Evolutionary conservation across 1,140 invertebrate species (phyloP), one percentile per base, ranked within the genome.

Genomic region (Monochamus saltuarius): DNA sequence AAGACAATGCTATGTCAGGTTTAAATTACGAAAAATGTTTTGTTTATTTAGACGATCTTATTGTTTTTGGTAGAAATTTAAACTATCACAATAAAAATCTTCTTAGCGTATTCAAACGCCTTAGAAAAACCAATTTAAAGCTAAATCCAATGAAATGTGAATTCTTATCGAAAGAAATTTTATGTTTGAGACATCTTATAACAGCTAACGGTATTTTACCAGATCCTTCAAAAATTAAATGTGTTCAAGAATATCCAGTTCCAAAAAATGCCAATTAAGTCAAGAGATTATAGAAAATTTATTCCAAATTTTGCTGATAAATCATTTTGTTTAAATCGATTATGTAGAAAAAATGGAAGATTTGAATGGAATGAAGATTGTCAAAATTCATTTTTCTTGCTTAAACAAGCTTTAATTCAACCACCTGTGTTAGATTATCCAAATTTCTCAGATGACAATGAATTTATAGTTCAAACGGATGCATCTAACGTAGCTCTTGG

Each of bases 141-240:
- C 46, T 63, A 1, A 53, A 62, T 50, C 42, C 37, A 35, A 47
- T 46, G 16, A 56, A 64, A 43, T 45, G 43, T 7, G 65, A 76
- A 59, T 76, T 40, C 7, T 40, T 40, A 16, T 3, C 2, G 14
- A 40, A 40, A 40, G 39, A 40, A 40, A 40, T 16, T 40, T 4
- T 16, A 40, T 40, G 7, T 40, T 8, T 40, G 2, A 7, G 39
- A 13, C 39, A 40, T 40, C 11, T 40, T 13, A 40, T 40, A 40
- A 40, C 39, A 8, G 14, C 39, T 13, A 8, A 40, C 2, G 47
- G 47, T 29, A 29, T 29, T 29, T 6, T 29, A 29, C 2, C 22
- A 29, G 22, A 6, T 29, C 22, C 22, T 6, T 29, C 22, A 29
- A 29, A 29, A 29, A 29, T 29, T 29, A 29, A 29, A 29, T 29